A percentile compares a stretch with the other conserved stretches of the same genome.
Evolutionary conservation across 2,888 invertebrate species (phyloP).

Genomic region (Exocentrus adspersus): DNA sequence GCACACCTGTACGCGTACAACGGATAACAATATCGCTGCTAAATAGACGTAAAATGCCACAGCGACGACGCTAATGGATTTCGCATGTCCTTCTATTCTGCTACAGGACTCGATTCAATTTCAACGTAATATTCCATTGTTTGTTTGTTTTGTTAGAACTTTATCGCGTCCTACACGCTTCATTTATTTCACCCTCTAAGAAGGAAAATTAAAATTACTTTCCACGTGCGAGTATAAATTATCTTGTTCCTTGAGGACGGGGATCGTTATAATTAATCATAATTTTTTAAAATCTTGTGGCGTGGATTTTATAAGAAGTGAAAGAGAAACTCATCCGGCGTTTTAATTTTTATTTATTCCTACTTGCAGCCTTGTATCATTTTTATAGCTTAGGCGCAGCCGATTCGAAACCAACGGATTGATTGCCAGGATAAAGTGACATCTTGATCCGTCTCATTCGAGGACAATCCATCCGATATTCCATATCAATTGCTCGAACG

Average conservation of each 20-base stretch:
- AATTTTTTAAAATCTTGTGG: no score
- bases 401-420: background rate
- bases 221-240: conserved; percentile 22
- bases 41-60: conserved; percentile 26
- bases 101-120: conserved; percentile 40
- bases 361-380: no score
- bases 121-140: conserved; percentile 35
- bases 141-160: conserved; percentile 33
- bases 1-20: conserved; percentile 1
- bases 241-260: conserved; percentile 23
- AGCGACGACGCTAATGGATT: conserved; percentile 34
- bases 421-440: background rate
- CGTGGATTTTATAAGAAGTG: no score
- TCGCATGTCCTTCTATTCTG: conserved; percentile 32
- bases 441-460: background rate
- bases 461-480: background rate
- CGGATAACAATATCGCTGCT: conserved; percentile 21
- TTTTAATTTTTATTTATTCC: conserved; percentile 12
- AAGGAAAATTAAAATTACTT: conserved; percentile 29
- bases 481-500: background rate
- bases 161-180: conserved; percentile 21
- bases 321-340: no score
- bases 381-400: no score
- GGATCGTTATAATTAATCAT: conserved; percentile 22
- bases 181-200: conserved; percentile 23